A percentile compares a stretch with the other conserved stretches of the same genome.
phyloP scores from a whole-genome alignment of 2,113 vertebrate species.

The Pithys albifrons region DNA sequence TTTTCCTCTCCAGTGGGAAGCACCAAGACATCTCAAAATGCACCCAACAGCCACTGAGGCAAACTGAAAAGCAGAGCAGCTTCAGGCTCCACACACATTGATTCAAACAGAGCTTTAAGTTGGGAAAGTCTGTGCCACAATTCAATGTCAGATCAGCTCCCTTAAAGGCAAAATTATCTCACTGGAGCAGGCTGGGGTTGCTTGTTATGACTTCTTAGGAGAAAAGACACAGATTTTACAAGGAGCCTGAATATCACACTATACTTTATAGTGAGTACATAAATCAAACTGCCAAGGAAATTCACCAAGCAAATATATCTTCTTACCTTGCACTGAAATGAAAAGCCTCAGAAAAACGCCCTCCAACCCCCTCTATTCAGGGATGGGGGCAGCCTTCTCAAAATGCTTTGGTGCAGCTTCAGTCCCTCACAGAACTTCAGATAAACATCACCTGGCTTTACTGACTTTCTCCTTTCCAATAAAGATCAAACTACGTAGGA shows the following conservation, averaged over 20 bases:
- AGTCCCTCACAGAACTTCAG: background rate
- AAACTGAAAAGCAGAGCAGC: background rate
- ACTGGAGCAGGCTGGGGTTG: background rate
- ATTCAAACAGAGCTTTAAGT: background rate
- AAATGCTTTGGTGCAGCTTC: background rate
- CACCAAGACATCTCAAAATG: background rate
- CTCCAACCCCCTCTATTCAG: background rate
- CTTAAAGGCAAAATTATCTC: background rate
- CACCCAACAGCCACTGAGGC: fast-evolving
- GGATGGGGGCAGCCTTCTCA: background rate
- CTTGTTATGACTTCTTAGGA: background rate
- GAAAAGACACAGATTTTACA: background rate
- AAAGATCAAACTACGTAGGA: background rate
- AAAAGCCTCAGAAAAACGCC: fast-evolving
- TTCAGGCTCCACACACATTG: background rate
- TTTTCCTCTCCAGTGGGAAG: background rate
- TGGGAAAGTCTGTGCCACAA: background rate
- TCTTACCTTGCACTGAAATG: background rate
- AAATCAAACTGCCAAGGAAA: background rate
- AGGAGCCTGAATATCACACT: background rate
- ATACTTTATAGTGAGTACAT: background rate
- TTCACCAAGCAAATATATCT: background rate
- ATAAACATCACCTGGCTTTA: background rate
- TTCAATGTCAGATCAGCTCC: background rate
- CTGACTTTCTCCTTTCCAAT: background rate